These are phyloP conservation scores for Protomyctophum bolini DNA, from an alignment of 2,113 vertebrate species.

Conservation along the genomic window DNA sequence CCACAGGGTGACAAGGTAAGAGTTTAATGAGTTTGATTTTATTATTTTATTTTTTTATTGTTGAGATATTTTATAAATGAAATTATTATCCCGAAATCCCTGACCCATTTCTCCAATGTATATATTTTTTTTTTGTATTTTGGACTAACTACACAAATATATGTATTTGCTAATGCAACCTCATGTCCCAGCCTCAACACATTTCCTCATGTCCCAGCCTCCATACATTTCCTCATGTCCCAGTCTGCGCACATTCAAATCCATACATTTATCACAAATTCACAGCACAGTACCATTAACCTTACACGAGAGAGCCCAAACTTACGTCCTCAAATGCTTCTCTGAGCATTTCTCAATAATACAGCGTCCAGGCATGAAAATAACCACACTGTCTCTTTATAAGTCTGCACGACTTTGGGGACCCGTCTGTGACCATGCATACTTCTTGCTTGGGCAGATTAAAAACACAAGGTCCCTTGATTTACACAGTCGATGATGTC, in stretches of 20 bases:
- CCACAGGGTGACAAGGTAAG: conserved; percentile 96
- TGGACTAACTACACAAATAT: too few relatives aligned
- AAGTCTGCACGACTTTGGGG: conserved; percentile 35
- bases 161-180: neutral
- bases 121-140: too few relatives aligned
- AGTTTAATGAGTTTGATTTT: conserved; percentile 10
- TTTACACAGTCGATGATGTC: conserved; percentile 36
- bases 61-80: too few relatives aligned
- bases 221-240: neutral
- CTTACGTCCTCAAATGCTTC: conserved; percentile 57
- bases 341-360: conserved; percentile 60
- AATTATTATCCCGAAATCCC: too few relatives aligned
- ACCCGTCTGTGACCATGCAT: conserved; percentile 35
- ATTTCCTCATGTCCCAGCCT: too few relatives aligned
- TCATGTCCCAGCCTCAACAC: conserved; percentile 33
- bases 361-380: conserved; percentile 58
- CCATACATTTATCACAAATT: conserved; percentile 49
- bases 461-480: conserved; percentile 28
- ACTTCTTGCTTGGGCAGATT: conserved; percentile 38
- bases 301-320: conserved; percentile 30
- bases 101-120: too few relatives aligned
- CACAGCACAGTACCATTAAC: conserved; percentile 42
- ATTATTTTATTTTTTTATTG: neutral
- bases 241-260: conserved; percentile 47
- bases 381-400: conserved; percentile 66